Evolutionary conservation across 2,113 vertebrate genomes (phyloP).

Genomic region (Gallinago paraguaiae): DNA sequence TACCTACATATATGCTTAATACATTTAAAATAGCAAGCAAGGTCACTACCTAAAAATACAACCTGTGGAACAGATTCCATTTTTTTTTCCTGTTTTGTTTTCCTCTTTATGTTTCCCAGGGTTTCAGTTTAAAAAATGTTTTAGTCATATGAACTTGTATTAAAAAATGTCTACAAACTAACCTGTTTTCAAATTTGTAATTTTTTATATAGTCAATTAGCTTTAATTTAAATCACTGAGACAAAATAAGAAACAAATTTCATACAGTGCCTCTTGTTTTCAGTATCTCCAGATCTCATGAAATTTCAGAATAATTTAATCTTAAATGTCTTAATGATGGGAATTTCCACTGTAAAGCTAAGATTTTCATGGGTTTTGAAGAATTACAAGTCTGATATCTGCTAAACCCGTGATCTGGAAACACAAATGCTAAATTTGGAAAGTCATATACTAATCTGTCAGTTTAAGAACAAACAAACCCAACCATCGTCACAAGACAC

Average conservation of each 20-base stretch:
- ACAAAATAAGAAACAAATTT: not conserved
- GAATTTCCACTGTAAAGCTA: not conserved
- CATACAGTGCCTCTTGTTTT: not conserved
- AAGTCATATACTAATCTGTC: not conserved
- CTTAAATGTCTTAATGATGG: not conserved
- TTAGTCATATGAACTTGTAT: not conserved
- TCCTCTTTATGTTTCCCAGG: not conserved
- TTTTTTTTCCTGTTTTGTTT: not conserved
- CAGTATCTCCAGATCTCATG: not conserved
- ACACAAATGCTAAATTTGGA: not conserved
- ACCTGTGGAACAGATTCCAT: not conserved
- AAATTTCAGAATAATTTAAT: not conserved
- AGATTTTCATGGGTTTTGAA: not conserved
- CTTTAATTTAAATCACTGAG: not conserved
- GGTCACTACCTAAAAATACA: not conserved
- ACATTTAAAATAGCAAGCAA: not conserved
- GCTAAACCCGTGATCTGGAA: not conserved
- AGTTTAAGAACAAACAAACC: not conserved
- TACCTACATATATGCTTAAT: not conserved
- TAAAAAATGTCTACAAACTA: not conserved
- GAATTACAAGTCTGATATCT: not conserved
- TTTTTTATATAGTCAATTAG: not conserved
- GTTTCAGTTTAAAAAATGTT: not conserved
- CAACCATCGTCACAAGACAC: not conserved
- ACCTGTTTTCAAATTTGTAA: not conserved